A percentile compares a stretch with the other conserved stretches of the same genome.
phyloP scores from a whole-genome alignment of 2,113 vertebrate species.

The Chloebia gouldiae region DNA sequence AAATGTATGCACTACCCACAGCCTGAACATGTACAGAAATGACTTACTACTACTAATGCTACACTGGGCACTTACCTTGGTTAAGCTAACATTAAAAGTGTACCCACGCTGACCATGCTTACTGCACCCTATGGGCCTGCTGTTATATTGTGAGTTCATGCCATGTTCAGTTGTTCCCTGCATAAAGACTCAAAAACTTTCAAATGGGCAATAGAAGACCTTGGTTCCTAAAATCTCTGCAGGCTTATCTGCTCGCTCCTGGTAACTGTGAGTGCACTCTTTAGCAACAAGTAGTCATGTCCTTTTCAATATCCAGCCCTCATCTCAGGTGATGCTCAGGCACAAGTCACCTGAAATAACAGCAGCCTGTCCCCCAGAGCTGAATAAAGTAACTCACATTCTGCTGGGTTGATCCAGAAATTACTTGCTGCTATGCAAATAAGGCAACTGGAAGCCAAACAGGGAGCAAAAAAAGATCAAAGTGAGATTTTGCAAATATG shows the following conservation, averaged over 20 bases:
- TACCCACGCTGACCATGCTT: accelerated
- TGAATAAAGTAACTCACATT: neutral
- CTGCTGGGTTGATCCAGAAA: neutral
- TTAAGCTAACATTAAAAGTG: neutral
- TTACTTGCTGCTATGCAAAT: neutral
- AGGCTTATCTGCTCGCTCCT: neutral
- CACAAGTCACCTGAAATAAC: neutral
- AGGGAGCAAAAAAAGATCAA: neutral
- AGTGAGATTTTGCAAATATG: neutral
- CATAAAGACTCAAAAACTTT: neutral
- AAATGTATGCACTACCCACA: neutral
- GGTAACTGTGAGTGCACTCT: neutral
- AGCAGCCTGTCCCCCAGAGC: neutral
- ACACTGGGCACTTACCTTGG: neutral
- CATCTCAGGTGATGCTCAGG: neutral
- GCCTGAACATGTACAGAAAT: neutral
- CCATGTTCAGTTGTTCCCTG: neutral
- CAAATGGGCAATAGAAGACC: neutral
- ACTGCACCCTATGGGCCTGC: neutral
- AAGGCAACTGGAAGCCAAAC: neutral
- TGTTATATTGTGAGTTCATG: neutral
- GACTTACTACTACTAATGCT: neutral
- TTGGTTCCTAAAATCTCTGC: neutral
- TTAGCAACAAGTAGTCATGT: neutral
- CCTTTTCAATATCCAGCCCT: neutral